Conservation (phyloP, 2,113 vertebrate species). For the Cottus gobio region DNA sequence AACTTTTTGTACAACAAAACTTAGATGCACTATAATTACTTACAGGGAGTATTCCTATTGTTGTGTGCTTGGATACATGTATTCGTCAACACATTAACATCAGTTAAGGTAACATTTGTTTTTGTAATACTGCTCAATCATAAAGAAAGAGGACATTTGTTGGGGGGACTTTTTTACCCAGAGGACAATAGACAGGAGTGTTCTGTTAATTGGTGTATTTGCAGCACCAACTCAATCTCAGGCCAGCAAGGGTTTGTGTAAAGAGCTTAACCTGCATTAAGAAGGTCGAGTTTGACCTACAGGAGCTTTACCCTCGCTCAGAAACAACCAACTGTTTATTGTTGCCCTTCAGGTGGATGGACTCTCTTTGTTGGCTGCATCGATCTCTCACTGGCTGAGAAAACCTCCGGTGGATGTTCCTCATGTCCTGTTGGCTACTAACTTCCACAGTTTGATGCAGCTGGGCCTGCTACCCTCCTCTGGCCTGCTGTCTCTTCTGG, state of each 20-base stretch:
- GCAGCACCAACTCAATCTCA: background rate
- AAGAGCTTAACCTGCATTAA: slow-evolving; percentile 21
- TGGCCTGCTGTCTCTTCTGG: slow-evolving; percentile 87
- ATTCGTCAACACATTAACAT: background rate
- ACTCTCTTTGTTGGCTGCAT: slow-evolving; percentile 91
- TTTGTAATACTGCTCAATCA: background rate
- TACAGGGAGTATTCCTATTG: background rate
- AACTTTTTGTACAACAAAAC: no score
- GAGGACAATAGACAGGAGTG: background rate
- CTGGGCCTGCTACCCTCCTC: slow-evolving; percentile 89
- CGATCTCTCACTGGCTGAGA: slow-evolving; percentile 89
- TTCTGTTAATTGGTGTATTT: slow-evolving; percentile 12
- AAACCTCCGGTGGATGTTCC: slow-evolving; percentile 84
- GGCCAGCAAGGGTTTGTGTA: slow-evolving; percentile 3
- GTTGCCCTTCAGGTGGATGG: slow-evolving; percentile 87
- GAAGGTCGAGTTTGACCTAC: background rate
- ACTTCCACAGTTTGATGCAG: slow-evolving; percentile 94
- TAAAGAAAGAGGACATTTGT: background rate
- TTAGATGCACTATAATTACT: background rate
- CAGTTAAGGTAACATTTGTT: background rate
- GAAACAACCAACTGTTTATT: background rate
- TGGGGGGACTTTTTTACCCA: background rate
- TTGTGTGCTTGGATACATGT: background rate
- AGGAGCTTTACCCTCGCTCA: background rate
- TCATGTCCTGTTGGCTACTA: slow-evolving; percentile 92